Evolutionary conservation across 2,113 vertebrate species (phyloP).

Genomic region (Leucosticte australis): DNA sequence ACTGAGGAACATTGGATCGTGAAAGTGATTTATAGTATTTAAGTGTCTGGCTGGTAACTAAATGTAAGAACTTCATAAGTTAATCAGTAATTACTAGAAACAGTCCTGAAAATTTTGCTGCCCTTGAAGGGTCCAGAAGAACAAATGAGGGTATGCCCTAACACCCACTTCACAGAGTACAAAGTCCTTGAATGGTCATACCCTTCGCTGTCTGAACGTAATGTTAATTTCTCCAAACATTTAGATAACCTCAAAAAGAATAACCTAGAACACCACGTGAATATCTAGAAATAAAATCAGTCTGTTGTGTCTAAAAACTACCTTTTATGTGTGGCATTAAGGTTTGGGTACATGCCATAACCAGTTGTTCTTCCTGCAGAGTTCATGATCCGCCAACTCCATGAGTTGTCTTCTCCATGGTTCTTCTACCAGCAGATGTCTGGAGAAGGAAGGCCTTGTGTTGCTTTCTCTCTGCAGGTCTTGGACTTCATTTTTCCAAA

Average conservation of each 20-base stretch:
- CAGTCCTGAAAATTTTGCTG: neutral
- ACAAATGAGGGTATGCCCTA: neutral
- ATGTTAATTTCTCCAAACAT: neutral
- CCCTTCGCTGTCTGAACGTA: neutral
- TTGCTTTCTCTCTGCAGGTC: neutral
- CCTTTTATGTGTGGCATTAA: neutral
- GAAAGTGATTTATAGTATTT: neutral
- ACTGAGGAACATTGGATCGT: neutral
- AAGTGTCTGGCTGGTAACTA: neutral
- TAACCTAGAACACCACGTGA: neutral
- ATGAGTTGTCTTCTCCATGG: fast-evolving
- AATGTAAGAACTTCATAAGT: neutral
- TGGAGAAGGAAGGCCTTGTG: neutral
- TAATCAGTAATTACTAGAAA: neutral
- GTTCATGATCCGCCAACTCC: neutral
- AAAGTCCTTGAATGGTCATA: neutral
- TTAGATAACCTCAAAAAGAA: neutral
- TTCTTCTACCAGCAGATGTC: neutral
- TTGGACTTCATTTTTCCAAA: neutral
- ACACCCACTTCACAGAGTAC: neutral
- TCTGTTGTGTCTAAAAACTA: neutral
- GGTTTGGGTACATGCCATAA: neutral
- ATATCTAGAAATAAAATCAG: neutral
- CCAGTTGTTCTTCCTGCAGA: neutral
- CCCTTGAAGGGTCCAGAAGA: neutral